Conservation (phyloP, 2,888 invertebrate species). For the Augiades crinisus region DNA sequence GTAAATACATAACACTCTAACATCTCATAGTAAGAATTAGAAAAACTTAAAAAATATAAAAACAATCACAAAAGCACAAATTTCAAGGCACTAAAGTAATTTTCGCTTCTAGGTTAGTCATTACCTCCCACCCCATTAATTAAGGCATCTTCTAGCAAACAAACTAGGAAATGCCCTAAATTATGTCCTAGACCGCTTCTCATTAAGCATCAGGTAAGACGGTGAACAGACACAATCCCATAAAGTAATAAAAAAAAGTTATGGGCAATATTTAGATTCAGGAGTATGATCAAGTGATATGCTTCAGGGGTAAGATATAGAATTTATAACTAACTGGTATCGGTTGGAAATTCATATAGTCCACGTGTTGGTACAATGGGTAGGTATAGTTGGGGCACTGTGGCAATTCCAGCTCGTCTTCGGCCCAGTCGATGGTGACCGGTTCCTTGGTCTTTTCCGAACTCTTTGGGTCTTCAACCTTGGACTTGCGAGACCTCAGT, state of each 20-base stretch:
- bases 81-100: too few relatives aligned
- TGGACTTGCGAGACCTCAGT: slow-evolving; percentile 47
- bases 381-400: slow-evolving; percentile 42
- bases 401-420: slow-evolving; percentile 42
- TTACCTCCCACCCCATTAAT: too few relatives aligned
- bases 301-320: slow-evolving; percentile 37
- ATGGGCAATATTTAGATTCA: too few relatives aligned
- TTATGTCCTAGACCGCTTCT: too few relatives aligned
- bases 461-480: slow-evolving; percentile 49
- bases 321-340: slow-evolving; percentile 62
- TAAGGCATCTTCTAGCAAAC: too few relatives aligned
- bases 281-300: slow-evolving; percentile 40
- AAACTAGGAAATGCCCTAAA: too few relatives aligned
- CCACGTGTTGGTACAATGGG: slow-evolving; percentile 59
- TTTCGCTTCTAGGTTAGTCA: too few relatives aligned
- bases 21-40: too few relatives aligned
- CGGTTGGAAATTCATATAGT: slow-evolving; percentile 65
- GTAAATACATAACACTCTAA: too few relatives aligned
- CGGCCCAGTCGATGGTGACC: slow-evolving; percentile 49
- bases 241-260: neutral
- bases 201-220: too few relatives aligned
- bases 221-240: neutral
- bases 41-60: too few relatives aligned
- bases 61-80: too few relatives aligned
- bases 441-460: slow-evolving; percentile 46